Conservation (phyloP, 2,888 invertebrate species). For the Zonitis immaculata region DNA sequence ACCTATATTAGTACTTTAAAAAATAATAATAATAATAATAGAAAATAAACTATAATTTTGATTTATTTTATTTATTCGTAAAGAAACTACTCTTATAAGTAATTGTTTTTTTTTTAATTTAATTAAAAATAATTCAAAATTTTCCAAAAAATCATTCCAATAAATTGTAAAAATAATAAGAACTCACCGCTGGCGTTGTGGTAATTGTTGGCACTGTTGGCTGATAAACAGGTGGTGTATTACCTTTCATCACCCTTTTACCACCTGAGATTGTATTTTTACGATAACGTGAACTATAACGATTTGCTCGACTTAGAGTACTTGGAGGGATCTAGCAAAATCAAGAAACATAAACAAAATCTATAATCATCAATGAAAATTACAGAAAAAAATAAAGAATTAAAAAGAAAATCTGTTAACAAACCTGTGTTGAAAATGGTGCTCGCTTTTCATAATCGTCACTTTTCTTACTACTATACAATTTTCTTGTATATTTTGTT, state of each 20-base stretch:
- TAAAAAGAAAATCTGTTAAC: background rate
- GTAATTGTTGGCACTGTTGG: slow-evolving; percentile 56
- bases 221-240: slow-evolving; percentile 57
- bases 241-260: slow-evolving; percentile 45
- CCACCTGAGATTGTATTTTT: slow-evolving; percentile 39
- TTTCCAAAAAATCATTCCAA: background rate
- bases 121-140: background rate
- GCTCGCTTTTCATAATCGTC: slow-evolving; percentile 14
- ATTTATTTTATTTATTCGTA: no score
- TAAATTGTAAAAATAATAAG: background rate
- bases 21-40: no score
- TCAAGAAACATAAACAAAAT: background rate
- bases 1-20: no score
- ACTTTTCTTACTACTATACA: slow-evolving; percentile 36
- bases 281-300: slow-evolving; percentile 59
- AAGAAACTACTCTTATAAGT: no score
- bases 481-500: slow-evolving; percentile 30
- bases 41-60: no score
- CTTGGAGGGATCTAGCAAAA: slow-evolving; percentile 25
- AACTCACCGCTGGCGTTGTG: slow-evolving; percentile 27
- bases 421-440: background rate
- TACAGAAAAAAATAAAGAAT: no score
- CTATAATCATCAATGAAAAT: no score
- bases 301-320: slow-evolving; percentile 44
- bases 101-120: no score